Conservation (phyloP, 2,888 invertebrate species). For the Chironomus riparius region DNA sequence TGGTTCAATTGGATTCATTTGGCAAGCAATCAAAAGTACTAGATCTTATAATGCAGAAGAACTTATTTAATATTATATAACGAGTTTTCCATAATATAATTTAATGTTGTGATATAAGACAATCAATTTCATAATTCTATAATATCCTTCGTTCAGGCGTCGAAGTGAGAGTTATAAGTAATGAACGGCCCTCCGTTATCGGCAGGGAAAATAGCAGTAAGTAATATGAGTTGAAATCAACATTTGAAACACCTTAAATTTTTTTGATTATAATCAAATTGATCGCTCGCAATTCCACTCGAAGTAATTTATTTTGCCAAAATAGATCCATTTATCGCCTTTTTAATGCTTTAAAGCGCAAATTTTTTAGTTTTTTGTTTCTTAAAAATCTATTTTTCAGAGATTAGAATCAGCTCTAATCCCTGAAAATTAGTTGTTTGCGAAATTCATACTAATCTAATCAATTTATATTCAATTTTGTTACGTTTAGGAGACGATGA, state of each 20-base stretch:
- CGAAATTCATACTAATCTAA: no score
- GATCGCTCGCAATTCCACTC: not conserved
- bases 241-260: not conserved
- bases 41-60: not conserved
- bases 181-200: not conserved
- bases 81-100: not conserved
- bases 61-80: not conserved
- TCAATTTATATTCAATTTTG: no score
- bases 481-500: slow-evolving; percentile 46
- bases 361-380: not conserved
- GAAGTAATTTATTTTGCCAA: not conserved
- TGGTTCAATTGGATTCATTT: not conserved
- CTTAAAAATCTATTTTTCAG: no score
- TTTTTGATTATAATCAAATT: not conserved
- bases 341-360: not conserved
- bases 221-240: slow-evolving; percentile 4
- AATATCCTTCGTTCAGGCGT: slow-evolving; percentile 16
- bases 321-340: not conserved
- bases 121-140: not conserved
- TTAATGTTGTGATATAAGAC: not conserved
- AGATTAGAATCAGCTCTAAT: no score
- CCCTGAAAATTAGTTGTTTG: no score
- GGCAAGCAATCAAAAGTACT: not conserved
- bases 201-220: slow-evolving; percentile 15
- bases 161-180: slow-evolving; percentile 24